Evolutionary conservation across 2,113 vertebrate genomes (phyloP).

Genomic region (Eptatretus burgeri): DNA sequence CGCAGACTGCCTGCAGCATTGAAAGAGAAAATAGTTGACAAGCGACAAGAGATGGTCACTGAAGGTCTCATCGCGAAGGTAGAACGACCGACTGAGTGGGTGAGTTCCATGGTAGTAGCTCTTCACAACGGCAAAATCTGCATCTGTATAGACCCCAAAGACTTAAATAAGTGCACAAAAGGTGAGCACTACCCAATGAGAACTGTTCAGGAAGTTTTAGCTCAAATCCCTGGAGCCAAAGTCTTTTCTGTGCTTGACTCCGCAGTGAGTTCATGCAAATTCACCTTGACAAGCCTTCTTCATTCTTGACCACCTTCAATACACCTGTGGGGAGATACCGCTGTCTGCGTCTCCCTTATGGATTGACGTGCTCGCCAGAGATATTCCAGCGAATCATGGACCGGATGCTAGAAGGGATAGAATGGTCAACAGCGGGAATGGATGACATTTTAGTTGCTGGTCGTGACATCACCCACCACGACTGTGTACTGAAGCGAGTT

Average conservation of each 20-base stretch:
- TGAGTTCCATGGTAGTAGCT: slow-evolving; percentile 2
- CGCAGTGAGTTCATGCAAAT: background rate
- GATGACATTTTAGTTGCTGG: slow-evolving; percentile 3
- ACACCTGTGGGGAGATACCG: slow-evolving; percentile 1
- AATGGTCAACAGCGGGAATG: background rate
- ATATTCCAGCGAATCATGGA: background rate
- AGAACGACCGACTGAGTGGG: slow-evolving; percentile 1
- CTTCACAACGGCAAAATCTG: background rate
- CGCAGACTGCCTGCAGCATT: background rate
- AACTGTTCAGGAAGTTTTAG: background rate
- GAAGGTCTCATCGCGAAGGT: slow-evolving; percentile 2
- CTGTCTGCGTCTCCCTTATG: slow-evolving; percentile 1
- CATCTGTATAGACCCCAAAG: background rate
- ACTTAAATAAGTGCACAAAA: slow-evolving; percentile 3
- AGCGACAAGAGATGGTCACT: background rate
- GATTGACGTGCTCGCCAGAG: background rate
- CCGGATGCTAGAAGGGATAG: background rate
- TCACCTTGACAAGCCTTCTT: background rate
- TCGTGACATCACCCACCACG: background rate
- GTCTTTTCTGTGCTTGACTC: slow-evolving; percentile 1
- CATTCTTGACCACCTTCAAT: background rate
- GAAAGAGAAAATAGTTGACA: background rate
- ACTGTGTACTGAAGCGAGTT: slow-evolving; percentile 1
- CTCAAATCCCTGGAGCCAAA: background rate
- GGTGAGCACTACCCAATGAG: background rate